Evolutionary conservation across 2,797 vertebrate genomes (phyloP), one percentile per base, ranked within the genome.

Genomic region (Premnoplex brunnescens): DNA sequence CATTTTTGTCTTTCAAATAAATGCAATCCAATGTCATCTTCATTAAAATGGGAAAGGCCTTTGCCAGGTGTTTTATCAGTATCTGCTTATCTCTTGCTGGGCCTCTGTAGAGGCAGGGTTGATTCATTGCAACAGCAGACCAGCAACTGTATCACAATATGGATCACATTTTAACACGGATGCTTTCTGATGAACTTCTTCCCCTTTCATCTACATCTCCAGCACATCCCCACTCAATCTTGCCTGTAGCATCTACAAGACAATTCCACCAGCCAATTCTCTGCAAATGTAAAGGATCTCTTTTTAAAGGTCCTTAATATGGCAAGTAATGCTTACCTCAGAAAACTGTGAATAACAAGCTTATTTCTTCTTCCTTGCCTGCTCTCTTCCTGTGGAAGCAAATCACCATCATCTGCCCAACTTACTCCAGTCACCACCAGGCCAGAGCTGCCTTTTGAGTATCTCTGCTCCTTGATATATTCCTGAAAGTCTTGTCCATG

Each of bases 271-370:
- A 91, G 72, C 62, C 85, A 77, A 44, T 76, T 64, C 83, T 67
- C 55, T 36, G 52, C 39, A 82, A 89, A 95, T 39, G 44, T 39
- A 80, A 91, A 91, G 49, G 48, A 49, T 60, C 46, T 92, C 76
- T 93, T 95, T 96, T 91, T 76, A 89, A 77, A 73, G 34, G 14
- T 48, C 51, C 91, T 94, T 62, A 93, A 67, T 74, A 82, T 62
- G 44, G 46, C 46, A 82, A 95, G 67, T 91, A 91, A 93, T 62
- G 84, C 74, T 93, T 85, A 91, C 60, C 77, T 93, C 71, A 87
- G 74, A 90, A 87, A 89, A 77, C 66, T n/a, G 49, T 58, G 67
- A 94, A 79, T 90, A 77, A 79, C 67, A 82, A 55, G 63, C 48
- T 78, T 59, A 59, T 88, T 96, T 60, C 55, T 46, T 73, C 51